Evolutionary conservation across 1,140 invertebrate genomes (phyloP).

Genomic region (Drosophila tani): DNA sequence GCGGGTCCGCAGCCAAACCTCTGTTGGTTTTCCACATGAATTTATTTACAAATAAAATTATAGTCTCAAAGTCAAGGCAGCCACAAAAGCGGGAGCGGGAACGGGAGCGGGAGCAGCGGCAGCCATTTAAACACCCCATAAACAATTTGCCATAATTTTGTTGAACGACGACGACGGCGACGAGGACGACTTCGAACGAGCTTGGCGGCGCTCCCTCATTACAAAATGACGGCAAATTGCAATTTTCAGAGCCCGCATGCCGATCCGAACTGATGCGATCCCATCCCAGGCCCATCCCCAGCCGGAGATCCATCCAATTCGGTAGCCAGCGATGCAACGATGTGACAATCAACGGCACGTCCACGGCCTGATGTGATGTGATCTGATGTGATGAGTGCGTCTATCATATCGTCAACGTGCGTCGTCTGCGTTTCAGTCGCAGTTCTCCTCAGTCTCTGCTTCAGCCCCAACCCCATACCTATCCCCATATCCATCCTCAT

Average conservation of each 20-base stretch:
- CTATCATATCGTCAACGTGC: constrained; percentile 82
- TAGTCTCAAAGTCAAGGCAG: constrained; percentile 63
- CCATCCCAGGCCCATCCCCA: neutral
- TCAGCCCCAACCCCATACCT: neutral
- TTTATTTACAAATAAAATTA: constrained; percentile 84
- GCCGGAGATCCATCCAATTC: constrained; percentile 36
- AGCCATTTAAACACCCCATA: constrained; percentile 80
- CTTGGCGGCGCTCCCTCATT: constrained; percentile 73
- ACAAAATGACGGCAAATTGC: constrained; percentile 83
- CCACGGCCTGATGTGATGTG: constrained; percentile 78
- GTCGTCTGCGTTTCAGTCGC: constrained; percentile 39
- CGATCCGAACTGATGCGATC: constrained; percentile 45
- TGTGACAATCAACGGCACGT: constrained; percentile 82
- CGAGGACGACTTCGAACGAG: constrained; percentile 27
- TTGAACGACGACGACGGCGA: constrained; percentile 52
- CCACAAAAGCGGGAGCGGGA: constrained; percentile 8
- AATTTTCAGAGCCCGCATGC: constrained; percentile 81
- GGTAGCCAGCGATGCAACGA: constrained; percentile 57
- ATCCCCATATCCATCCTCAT: constrained; percentile 22
- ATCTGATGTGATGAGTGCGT: constrained; percentile 83
- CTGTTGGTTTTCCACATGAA: constrained; percentile 80
- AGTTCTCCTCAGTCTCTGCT: constrained; percentile 34
- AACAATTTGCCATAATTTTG: constrained; percentile 82
- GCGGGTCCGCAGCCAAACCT: constrained; percentile 38
- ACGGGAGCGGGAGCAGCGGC: neutral